phyloP scores from a whole-genome alignment of 2,888 invertebrate genomes.

The Parnassius smintheus region DNA sequence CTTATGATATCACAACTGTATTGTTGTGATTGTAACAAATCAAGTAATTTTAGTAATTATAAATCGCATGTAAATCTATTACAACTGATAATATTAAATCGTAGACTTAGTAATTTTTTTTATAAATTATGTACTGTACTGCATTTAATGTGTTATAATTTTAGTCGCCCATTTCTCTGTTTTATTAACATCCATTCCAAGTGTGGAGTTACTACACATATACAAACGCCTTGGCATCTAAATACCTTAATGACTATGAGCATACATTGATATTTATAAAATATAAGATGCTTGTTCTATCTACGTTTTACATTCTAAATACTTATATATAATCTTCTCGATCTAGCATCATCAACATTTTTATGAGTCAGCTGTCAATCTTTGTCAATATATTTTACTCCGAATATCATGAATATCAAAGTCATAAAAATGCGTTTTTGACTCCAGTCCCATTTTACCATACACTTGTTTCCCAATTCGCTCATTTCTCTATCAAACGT shows the following conservation, averaged over 20 bases:
- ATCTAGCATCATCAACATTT: too few species aligned
- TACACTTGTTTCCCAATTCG: neutral
- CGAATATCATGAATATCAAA: neutral
- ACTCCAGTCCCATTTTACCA: neutral
- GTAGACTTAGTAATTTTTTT: slow-evolving; percentile 53
- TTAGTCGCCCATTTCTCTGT: slow-evolving; percentile 39
- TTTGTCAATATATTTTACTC: neutral
- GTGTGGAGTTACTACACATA: neutral
- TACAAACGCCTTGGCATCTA: neutral
- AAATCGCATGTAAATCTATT: slow-evolving; percentile 57
- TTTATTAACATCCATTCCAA: neutral
- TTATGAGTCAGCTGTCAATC: neutral
- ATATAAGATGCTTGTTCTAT: too few species aligned
- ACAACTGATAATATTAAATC: slow-evolving; percentile 51
- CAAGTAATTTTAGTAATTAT: slow-evolving; percentile 52
- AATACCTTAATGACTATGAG: too few species aligned
- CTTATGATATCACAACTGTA: slow-evolving; percentile 28
- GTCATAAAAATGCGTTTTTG: neutral
- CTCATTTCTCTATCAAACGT: neutral
- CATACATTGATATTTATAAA: too few species aligned
- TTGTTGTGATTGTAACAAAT: slow-evolving; percentile 64
- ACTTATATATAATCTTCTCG: too few species aligned
- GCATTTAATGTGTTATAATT: slow-evolving; percentile 67
- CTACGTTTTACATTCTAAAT: too few species aligned
- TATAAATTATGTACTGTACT: slow-evolving; percentile 55